Percentiles rank a stretch among this genome's conserved stretches.
Conservation (phyloP, 2,888 invertebrate genomes). For the Calliopum simillimum region DNA sequence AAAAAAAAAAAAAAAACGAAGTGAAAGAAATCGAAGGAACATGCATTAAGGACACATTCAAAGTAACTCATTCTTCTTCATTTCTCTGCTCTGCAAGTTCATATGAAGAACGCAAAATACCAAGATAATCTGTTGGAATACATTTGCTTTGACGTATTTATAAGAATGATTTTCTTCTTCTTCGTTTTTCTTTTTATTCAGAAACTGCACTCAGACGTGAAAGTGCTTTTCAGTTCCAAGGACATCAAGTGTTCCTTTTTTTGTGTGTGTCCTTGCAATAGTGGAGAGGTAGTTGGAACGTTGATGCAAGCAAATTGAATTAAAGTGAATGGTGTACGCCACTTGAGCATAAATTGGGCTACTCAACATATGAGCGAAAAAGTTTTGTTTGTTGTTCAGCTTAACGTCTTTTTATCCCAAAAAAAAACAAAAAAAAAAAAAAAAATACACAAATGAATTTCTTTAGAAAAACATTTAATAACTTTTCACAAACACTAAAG, state of each 20-base stretch:
- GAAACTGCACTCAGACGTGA: not conserved
- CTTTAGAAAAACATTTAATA: too few relatives aligned
- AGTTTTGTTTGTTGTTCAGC: not conserved
- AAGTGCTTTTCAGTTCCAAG: constrained; percentile 19
- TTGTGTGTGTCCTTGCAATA: not conserved
- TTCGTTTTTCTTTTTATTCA: not conserved
- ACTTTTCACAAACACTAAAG: not conserved
- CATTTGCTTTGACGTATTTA: constrained; percentile 17
- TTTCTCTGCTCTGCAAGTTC: too few relatives aligned
- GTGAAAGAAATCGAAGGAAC: too few relatives aligned
- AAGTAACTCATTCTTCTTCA: too few relatives aligned
- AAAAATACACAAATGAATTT: not conserved
- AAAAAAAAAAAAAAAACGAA: too few relatives aligned
- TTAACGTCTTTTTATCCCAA: too few relatives aligned
- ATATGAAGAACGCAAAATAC: too few relatives aligned
- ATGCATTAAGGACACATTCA: too few relatives aligned
- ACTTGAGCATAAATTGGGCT: constrained; percentile 39
- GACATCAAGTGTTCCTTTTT: not conserved
- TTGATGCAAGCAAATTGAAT: not conserved
- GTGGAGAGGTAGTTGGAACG: not conserved
- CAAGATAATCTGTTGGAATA: too few relatives aligned
- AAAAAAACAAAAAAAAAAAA: not conserved
- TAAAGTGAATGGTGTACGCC: constrained; percentile 17
- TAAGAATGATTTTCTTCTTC: constrained; percentile 8
- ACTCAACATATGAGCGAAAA: constrained; percentile 26